Evolutionary conservation across 2,888 invertebrate species (phyloP), one percentile per base, ranked within the genome.

Genomic region (Aplocera efformata): DNA sequence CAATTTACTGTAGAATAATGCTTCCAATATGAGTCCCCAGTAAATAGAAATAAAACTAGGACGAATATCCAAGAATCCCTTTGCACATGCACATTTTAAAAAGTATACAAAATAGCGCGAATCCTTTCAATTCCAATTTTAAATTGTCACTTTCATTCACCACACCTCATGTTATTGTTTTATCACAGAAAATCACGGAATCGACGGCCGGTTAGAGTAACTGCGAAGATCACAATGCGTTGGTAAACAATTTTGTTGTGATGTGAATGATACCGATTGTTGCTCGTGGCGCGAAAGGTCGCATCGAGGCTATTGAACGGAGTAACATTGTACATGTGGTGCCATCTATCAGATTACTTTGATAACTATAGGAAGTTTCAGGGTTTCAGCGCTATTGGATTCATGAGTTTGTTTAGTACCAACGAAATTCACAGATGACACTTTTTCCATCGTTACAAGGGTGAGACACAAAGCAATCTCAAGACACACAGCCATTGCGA

Each of bases 291-390:
- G 65, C 60, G 64, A 67, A 60, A 58, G 51, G 42, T 53, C 55
- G 58, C 43, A 44, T 53, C 56, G 60, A 69, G 66, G 69, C 69
- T 73, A 73, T 74, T 67, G 72, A 71, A 68, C 72, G 70, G 50
- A 44, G 24, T 26, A 25, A 26, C 42, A 44, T 36, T 40, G 40
- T 40, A 40, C 26, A 7, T 5, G 32, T 44, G 27, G 38, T 57
- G 59, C 52, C 58, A 60, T 60, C 64, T 66, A 13, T 44, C 23
- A 6, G 8, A 25, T 29, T 17, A n/a, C 22, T 32, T 1, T 13
- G 32, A n/a, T 31, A 29, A 33, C 17, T 8, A 21, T 10, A 4
- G 4, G 7, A 9, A 26, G 11, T 26, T 29, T 40, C 24, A 9
- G 28, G 7, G 10, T 25, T 32, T 31, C 13, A n/a, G 6, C 9